phyloP scores from a whole-genome alignment of 1,140 invertebrate species.

The Thalassaphorura encarpata region DNA sequence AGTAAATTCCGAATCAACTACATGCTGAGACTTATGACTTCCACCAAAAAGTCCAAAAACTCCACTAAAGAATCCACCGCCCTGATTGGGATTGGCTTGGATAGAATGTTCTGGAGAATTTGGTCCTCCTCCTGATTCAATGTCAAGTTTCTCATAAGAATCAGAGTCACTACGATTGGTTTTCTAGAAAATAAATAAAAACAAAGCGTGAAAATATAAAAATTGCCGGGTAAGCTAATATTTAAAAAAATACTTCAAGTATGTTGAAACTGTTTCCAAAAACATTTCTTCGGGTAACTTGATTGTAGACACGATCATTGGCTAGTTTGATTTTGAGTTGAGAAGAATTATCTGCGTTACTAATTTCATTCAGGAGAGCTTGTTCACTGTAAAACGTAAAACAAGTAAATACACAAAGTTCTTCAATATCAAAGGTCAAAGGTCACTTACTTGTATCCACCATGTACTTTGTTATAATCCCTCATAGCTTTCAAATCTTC shows the following conservation, averaged over 20 bases:
- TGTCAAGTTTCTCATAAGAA: too few relatives aligned
- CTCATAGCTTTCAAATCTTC: constrained; percentile 61
- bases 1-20: too few relatives aligned
- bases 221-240: neutral
- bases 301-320: neutral
- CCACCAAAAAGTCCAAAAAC: too few relatives aligned
- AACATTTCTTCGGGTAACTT: constrained; percentile 1
- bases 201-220: neutral
- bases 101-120: too few relatives aligned
- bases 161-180: too few relatives aligned
- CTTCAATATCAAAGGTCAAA: neutral
- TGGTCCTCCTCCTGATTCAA: too few relatives aligned
- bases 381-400: neutral
- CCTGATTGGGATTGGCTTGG: too few relatives aligned
- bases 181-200: too few relatives aligned
- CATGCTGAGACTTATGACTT: too few relatives aligned
- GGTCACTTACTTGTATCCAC: constrained; percentile 8
- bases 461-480: constrained; percentile 42
- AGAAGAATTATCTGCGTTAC: neutral
- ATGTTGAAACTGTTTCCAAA: neutral
- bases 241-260: neutral
- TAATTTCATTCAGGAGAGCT: neutral
- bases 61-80: too few relatives aligned
- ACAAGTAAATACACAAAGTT: neutral
- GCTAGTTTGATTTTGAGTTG: neutral